phyloP scores from a whole-genome alignment of 2,113 vertebrate genomes.

The Hypocryptadius cinnamomeus region DNA sequence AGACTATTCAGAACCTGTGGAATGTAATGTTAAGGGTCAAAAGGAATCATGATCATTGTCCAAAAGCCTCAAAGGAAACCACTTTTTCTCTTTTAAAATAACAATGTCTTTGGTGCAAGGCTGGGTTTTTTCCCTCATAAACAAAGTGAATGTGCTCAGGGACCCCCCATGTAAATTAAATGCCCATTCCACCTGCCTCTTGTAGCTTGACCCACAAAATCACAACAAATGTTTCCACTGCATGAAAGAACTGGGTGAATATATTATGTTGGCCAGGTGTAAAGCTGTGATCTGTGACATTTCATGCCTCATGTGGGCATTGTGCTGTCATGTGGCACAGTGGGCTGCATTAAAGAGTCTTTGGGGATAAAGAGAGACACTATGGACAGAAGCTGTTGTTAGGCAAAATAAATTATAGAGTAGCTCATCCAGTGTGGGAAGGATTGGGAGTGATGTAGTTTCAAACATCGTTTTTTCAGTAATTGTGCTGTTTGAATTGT shows the following conservation, averaged over 20 bases:
- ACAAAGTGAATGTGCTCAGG: neutral
- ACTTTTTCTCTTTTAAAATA: neutral
- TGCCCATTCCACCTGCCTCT: constrained; percentile 30
- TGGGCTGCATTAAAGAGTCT: constrained; percentile 33
- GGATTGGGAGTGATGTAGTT: neutral
- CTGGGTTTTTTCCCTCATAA: neutral
- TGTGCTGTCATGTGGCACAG: constrained; percentile 33
- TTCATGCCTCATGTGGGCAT: constrained; percentile 41
- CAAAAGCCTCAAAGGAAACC: neutral
- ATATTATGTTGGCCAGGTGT: constrained; percentile 37
- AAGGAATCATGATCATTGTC: neutral
- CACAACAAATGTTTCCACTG: neutral
- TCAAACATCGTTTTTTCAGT: neutral
- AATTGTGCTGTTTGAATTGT: constrained; percentile 51
- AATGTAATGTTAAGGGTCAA: neutral
- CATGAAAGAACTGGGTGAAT: constrained; percentile 14
- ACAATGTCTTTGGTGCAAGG: neutral
- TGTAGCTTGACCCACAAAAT: constrained; percentile 42
- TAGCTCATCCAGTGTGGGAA: neutral
- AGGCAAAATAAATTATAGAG: constrained; percentile 53
- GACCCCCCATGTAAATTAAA: neutral
- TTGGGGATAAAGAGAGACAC: constrained; percentile 16
- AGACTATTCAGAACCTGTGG: neutral
- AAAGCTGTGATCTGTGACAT: constrained; percentile 51
- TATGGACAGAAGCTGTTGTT: constrained; percentile 53